Evolutionary conservation across 2,888 invertebrate genomes (phyloP).

Genomic region (Helicoverpa assulta): DNA sequence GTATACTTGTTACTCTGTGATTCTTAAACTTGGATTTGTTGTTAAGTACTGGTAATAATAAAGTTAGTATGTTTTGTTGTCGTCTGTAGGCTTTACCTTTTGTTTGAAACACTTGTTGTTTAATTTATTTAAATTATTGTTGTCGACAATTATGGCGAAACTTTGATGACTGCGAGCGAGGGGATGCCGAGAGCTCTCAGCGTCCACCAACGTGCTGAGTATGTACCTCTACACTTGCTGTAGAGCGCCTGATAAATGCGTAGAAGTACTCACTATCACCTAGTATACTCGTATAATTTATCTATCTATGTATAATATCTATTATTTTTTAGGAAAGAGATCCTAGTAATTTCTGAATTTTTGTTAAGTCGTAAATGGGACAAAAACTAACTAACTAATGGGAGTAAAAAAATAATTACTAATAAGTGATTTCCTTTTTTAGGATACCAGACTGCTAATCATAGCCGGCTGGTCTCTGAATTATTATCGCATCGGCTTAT

Average conservation of each 20-base stretch:
- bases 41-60: slow-evolving; percentile 24
- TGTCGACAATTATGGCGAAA: slow-evolving; percentile 57
- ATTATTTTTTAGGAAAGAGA: no score
- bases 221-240: neutral
- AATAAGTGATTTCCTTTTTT: no score
- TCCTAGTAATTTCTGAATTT: no score
- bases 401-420: no score
- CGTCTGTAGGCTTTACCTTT: slow-evolving; percentile 17
- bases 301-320: no score
- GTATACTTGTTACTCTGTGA: neutral
- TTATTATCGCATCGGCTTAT: no score
- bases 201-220: slow-evolving; percentile 13
- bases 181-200: slow-evolving; percentile 33
- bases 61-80: slow-evolving; percentile 23
- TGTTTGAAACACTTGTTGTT: slow-evolving; percentile 44
- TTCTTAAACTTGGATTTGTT: slow-evolving; percentile 16
- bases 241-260: slow-evolving; percentile 11
- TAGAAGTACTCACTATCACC: no score
- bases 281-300: no score
- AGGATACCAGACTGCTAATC: no score
- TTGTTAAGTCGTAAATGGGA: no score
- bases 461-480: no score
- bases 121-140: slow-evolving; percentile 62
- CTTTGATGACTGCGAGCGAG: slow-evolving; percentile 45
- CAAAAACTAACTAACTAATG: no score